Evolutionary conservation across 30 jellyfish, hydroid and myxozoan genomes (phyloP).

Genomic region (Mastigias papua): DNA sequence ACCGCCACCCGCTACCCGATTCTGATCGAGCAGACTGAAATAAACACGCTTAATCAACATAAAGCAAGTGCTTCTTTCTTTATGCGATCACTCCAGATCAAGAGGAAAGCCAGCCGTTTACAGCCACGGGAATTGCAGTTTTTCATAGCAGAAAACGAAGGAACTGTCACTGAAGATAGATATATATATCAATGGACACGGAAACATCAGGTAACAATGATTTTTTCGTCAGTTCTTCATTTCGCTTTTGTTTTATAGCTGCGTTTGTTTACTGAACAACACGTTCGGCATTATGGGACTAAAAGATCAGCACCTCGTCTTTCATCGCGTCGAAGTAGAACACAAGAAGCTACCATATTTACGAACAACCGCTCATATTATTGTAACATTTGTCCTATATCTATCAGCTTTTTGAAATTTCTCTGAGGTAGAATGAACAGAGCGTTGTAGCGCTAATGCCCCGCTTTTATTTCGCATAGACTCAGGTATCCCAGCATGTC

Average conservation of each 20-base stretch:
- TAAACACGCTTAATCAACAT: constrained; percentile 57
- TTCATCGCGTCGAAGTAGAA: background rate
- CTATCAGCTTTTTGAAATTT: background rate
- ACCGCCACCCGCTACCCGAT: constrained; percentile 83
- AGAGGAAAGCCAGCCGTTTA: constrained; percentile 3
- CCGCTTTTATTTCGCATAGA: no score
- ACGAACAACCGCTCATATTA: background rate
- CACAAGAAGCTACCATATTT: background rate
- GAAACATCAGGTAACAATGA: constrained; percentile 22
- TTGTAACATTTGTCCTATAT: background rate
- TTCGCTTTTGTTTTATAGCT: constrained; percentile 9
- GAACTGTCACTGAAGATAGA: background rate
- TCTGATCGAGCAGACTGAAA: constrained; percentile 64
- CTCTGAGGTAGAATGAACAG: no score
- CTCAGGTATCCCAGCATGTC: no score
- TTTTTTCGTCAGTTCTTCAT: background rate
- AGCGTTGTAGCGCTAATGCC: no score
- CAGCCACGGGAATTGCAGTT: background rate
- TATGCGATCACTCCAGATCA: constrained; percentile 55
- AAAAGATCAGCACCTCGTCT: constrained; percentile 41
- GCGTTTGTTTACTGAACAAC: constrained; percentile 45
- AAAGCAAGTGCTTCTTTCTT: constrained; percentile 34
- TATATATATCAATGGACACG: constrained; percentile 3
- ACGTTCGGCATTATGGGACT: constrained; percentile 52
- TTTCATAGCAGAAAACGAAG: background rate